Base-by-base conservation (phyloP, 2,888 invertebrate genomes). In the Glyphotaelius pellucidus region DNA sequence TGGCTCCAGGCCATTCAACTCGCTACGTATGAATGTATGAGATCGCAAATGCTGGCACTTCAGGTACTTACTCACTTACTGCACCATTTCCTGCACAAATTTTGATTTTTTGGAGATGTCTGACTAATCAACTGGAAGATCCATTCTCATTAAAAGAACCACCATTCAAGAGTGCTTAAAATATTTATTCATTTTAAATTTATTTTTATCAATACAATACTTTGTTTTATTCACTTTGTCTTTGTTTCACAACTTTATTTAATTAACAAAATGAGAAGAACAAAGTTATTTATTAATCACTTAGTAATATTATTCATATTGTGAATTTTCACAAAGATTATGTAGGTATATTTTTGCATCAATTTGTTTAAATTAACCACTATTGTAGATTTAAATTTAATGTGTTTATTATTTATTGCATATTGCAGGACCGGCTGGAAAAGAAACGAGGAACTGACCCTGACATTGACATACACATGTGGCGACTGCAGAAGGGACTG, bases 1-100 rank as follows among this genome's bases (percentile, higher is more conserved):
- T 99, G 99, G 99, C 95, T 99, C 94, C 97, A 98, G 94, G 97
- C 98, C 11, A 97, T 99, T 93, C 97, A 98, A 94, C 96, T 97
- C 94, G 98, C 99, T 15, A 98, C 99, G 92, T 99, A 98, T 95
- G 97, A 98, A 92, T 97, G 97, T 93, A 97, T 99, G 94, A 97
- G 98, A 94, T 97, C 97, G 42, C 98, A 98, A 95, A 96, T 99
- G 91, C 94, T 96, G 92, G 96, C 96, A 42, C 95, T 98, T 83
- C 96, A 97, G 92, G 96, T 97, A 94, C 96, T 97, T 31, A 79
- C 25, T 25, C 67, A 67, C 25, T 42, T 30, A 38, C 12, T 35
- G 94, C 96, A 98, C n/a, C n/a, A n/a, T n/a, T n/a, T n/a, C n/a
- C n/a, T n/a, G 9, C 38, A 7, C 38, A 38, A 38, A 38, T 38